Conservation (phyloP, 1,140 invertebrate genomes). For the Ridgeia piscesae region DNA sequence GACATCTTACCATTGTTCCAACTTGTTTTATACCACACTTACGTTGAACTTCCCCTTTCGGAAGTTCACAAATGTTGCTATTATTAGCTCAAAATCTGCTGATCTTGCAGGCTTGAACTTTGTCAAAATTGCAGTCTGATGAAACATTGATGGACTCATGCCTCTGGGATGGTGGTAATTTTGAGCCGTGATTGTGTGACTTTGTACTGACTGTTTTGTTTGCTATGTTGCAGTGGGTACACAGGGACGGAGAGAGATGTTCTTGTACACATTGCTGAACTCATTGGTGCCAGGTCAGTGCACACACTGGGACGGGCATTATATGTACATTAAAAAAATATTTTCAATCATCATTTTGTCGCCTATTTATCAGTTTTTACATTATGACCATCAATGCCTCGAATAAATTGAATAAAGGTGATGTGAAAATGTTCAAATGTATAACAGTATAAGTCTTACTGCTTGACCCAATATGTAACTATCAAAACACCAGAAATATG, state of each 20-base stretch:
- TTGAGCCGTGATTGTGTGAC: too few relatives aligned
- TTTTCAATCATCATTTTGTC: conserved; percentile 9
- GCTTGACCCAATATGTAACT: background rate
- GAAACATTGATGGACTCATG: too few relatives aligned
- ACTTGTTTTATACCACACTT: too few relatives aligned
- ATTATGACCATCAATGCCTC: background rate
- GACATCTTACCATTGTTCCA: too few relatives aligned
- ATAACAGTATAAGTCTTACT: too few relatives aligned
- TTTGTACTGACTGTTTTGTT: background rate
- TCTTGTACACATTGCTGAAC: conserved; percentile 68
- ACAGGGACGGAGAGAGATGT: conserved; percentile 71
- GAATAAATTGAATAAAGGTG: background rate
- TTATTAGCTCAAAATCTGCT: too few relatives aligned
- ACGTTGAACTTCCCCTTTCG: too few relatives aligned
- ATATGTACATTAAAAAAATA: background rate
- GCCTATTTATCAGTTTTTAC: background rate
- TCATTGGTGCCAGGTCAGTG: conserved; percentile 70
- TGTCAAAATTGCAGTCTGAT: too few relatives aligned
- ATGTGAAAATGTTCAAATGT: background rate
- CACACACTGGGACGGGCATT: background rate
- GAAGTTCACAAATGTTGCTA: too few relatives aligned
- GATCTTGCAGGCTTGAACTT: too few relatives aligned
- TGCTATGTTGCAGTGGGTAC: conserved; percentile 64
- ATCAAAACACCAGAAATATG: too few relatives aligned
- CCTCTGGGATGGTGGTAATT: too few relatives aligned